A percentile compares a stretch with the other conserved stretches of the same genome.
These are phyloP conservation scores for Lithophane ornitopus DNA, from an alignment of 2,888 invertebrate genomes.

Conservation along the genomic window DNA sequence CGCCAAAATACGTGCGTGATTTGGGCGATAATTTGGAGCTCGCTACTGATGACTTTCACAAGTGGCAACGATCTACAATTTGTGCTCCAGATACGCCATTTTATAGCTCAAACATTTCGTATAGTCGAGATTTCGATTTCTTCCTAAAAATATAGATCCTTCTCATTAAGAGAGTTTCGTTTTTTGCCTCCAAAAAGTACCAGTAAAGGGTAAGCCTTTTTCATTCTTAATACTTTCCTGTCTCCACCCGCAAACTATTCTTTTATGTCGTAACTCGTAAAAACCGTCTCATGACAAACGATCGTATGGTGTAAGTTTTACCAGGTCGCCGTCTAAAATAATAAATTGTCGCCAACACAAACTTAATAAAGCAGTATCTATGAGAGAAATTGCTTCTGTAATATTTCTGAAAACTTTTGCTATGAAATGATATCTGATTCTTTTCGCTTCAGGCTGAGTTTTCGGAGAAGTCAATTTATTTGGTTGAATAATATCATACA, in stretches of 20 bases:
- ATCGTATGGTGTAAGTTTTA: conserved; percentile 60
- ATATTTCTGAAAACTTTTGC: conserved; percentile 44
- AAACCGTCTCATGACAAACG: conserved; percentile 65
- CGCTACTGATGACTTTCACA: conserved; percentile 49
- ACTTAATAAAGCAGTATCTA: conserved; percentile 64
- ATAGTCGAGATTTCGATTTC: conserved; percentile 17
- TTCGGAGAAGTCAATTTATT: conserved; percentile 22
- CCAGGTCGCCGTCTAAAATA: conserved; percentile 58
- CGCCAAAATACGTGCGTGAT: conserved; percentile 47
- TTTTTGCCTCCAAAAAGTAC: not conserved
- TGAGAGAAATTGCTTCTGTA: conserved; percentile 50
- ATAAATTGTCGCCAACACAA: conserved; percentile 64
- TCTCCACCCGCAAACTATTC: conserved; percentile 45
- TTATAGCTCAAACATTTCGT: conserved; percentile 21
- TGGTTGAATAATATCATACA: not conserved
- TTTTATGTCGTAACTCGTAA: conserved; percentile 49
- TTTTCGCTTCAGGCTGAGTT: conserved; percentile 18
- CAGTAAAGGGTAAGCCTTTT: conserved; percentile 7
- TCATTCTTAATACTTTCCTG: conserved; percentile 36
- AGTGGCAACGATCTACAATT: conserved; percentile 38
- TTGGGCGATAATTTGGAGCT: conserved; percentile 44
- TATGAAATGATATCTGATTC: conserved; percentile 30
- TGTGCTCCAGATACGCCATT: conserved; percentile 21
- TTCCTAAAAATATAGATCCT: not conserved
- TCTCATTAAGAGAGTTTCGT: not conserved